A percentile compares a stretch with the other conserved stretches of the same genome.
These are phyloP conservation scores for Aramus guarauna DNA, from an alignment of 2,113 vertebrate genomes.

Conservation along the genomic window DNA sequence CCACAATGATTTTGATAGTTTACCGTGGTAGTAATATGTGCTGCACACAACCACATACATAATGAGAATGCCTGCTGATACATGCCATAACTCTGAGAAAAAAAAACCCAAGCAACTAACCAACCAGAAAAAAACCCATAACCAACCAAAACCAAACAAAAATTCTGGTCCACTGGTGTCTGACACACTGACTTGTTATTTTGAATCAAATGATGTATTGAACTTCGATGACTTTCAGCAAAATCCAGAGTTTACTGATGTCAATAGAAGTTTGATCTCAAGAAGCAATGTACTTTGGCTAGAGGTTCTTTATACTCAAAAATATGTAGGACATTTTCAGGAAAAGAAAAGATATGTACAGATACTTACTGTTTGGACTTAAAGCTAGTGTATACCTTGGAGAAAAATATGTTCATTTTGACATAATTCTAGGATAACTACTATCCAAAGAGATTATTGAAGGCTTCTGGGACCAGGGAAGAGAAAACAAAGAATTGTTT, in stretches of 20 bases:
- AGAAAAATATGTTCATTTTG: neutral
- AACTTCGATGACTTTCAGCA: neutral
- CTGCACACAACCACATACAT: neutral
- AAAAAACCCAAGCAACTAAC: too few species aligned
- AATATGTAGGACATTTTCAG: neutral
- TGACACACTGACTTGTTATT: neutral
- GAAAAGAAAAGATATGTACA: neutral
- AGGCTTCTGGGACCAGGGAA: neutral
- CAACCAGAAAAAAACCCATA: too few species aligned
- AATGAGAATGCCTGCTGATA: neutral
- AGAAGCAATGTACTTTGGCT: neutral
- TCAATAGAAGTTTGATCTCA: neutral
- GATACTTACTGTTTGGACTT: neutral
- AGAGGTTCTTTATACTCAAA: neutral
- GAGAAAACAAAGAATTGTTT: neutral
- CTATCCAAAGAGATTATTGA: neutral
- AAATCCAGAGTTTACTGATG: neutral
- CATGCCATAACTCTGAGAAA: neutral
- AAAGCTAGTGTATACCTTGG: neutral
- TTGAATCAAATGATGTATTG: neutral
- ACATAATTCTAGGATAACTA: neutral
- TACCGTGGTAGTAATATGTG: neutral
- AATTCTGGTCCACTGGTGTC: neutral
- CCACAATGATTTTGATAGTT: neutral
- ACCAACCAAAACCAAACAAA: neutral